phyloP scores from a whole-genome alignment of 2,797 vertebrate genomes.

The Cottoperca gobio region DNA sequence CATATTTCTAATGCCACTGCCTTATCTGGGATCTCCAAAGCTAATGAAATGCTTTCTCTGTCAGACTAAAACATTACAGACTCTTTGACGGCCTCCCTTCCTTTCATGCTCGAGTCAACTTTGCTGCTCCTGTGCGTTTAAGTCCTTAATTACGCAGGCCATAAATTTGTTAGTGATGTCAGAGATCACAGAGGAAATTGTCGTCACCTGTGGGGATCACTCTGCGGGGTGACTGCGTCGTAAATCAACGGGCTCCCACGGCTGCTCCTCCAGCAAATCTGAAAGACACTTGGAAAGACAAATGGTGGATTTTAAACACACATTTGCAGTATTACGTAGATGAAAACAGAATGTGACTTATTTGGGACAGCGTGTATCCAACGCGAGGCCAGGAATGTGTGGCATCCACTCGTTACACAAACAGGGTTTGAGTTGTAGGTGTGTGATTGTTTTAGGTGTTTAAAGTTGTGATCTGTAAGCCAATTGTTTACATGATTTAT shows the following conservation, averaged over 20 bases:
- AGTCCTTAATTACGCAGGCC: slow-evolving; percentile 61
- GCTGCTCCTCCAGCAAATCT: slow-evolving; percentile 36
- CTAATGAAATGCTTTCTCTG: slow-evolving; percentile 22
- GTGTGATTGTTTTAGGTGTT: slow-evolving; percentile 35
- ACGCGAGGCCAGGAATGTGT: slow-evolving; percentile 31
- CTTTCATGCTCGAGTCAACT: slow-evolving; percentile 56
- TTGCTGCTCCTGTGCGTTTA: slow-evolving; percentile 49
- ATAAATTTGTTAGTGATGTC: slow-evolving; percentile 68
- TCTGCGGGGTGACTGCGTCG: slow-evolving; percentile 4
- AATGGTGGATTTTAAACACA: not conserved
- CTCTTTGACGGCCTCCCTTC: slow-evolving; percentile 35
- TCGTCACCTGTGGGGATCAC: slow-evolving; percentile 68
- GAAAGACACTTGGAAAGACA: not conserved
- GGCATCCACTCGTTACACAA: slow-evolving; percentile 34
- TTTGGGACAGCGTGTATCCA: slow-evolving; percentile 6
- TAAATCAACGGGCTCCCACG: slow-evolving; percentile 45
- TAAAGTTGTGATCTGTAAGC: slow-evolving; percentile 7
- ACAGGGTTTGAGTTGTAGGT: slow-evolving; percentile 31
- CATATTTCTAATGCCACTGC: not conserved
- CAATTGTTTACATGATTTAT: slow-evolving; percentile 26
- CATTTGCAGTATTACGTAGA: not conserved
- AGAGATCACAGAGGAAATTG: slow-evolving; percentile 63
- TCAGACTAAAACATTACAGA: slow-evolving; percentile 25
- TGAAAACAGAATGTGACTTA: not conserved
- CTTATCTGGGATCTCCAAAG: slow-evolving; percentile 24